Evolutionary conservation across 1,140 invertebrate genomes (phyloP), one percentile per base, ranked within the genome.

Genomic region (Ceratitis capitata): DNA sequence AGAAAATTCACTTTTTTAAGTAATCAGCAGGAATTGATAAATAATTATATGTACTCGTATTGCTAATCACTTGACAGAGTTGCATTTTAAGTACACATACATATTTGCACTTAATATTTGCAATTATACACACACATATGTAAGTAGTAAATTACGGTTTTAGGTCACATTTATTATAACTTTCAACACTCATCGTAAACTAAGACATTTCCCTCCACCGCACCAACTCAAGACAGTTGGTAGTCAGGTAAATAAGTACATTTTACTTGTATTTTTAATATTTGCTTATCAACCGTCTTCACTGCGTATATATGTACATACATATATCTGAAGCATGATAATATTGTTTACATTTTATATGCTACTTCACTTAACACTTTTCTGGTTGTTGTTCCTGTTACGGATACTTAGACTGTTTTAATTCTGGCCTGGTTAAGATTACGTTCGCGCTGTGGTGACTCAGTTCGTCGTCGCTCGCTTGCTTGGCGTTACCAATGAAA

Each of bases 271-370:
- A 69, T 16, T 35, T 29, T 69, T 69, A 1, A 19, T 29, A 61
- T 32, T 2, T 9, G 35, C 69, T 78, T 78, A 78, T 78, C 69
- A 78, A 3, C 1, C 39, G 69, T 16, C 39, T 78, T 12, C n/a
- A n/a, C n/a, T n/a, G n/a, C 5, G 4, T 26, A 45, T 47, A 61
- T 29, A 32, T 16, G 10, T 14, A 78, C 42, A 78, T 23, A n/a
- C n/a, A n/a, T n/a, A n/a, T n/a, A n/a, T n/a, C n/a, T n/a, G n/a
- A n/a, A n/a, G 35, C n/a, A 26, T 26, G 69, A 78, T 78, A 78
- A 78, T 39, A 26, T 9, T 78, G 39, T 78, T 78, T 78, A 78
- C 39, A 12, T 78, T 45, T 26, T 78, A 78, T 78, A 14, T 78
- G 69, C 42, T 74, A 45, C 35, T 78, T 78, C 23, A 45, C 14